phyloP scores from a whole-genome alignment of 2,888 invertebrate species.

The Candidula unifasciata region DNA sequence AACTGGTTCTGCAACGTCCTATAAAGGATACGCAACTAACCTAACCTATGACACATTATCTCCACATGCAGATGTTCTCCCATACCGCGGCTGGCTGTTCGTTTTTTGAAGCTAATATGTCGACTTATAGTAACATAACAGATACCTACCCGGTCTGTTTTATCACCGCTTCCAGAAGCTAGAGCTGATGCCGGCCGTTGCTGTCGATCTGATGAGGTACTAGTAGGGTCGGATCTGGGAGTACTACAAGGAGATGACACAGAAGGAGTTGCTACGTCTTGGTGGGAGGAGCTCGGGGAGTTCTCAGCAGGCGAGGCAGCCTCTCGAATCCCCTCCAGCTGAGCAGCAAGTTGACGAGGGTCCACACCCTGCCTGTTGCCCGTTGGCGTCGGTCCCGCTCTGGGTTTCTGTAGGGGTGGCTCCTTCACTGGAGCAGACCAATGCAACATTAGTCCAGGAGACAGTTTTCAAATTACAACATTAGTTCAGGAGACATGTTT shows the following conservation, averaged over 20 bases:
- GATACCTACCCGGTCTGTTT: constrained; percentile 15
- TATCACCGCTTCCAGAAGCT: constrained; percentile 19
- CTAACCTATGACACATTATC: too few relatives aligned
- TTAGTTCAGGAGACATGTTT: background rate
- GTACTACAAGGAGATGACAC: constrained; percentile 74
- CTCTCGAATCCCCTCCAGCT: constrained; percentile 73
- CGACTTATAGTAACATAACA: too few relatives aligned
- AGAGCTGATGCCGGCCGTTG: constrained; percentile 52
- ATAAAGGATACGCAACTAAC: too few relatives aligned
- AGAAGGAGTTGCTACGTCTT: constrained; percentile 73
- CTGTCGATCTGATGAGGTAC: constrained; percentile 67
- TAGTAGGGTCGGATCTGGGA: constrained; percentile 70
- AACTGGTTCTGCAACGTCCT: too few relatives aligned
- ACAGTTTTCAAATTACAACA: background rate
- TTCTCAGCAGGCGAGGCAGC: constrained; percentile 65
- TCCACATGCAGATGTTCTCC: too few relatives aligned
- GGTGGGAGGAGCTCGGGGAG: constrained; percentile 75
- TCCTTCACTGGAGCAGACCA: constrained; percentile 52
- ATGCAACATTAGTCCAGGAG: constrained; percentile 43
- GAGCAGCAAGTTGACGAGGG: constrained; percentile 72
- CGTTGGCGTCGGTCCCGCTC: constrained; percentile 25
- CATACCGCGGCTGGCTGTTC: too few relatives aligned
- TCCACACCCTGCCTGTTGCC: constrained; percentile 70
- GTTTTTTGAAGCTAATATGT: too few relatives aligned
- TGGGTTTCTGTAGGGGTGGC: constrained; percentile 38